Base-by-base conservation (phyloP, 92 coral and sea anemone species). In the Virgularia gustaviana region DNA sequence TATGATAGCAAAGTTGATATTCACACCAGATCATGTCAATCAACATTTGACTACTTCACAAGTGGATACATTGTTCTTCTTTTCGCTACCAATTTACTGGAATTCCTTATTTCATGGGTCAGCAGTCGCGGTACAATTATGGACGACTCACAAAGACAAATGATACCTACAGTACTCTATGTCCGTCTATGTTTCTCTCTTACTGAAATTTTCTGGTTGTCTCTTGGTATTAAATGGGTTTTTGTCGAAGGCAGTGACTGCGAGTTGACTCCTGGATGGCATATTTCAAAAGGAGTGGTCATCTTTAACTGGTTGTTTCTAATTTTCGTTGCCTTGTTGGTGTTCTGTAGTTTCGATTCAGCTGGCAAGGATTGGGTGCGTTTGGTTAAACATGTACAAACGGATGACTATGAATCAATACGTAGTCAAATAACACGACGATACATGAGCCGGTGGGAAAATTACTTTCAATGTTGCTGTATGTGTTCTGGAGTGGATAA, bases 1-100 rank as follows among this genome's bases (percentile, higher is more conserved):
- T 89, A 91, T 47, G 34, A 52, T 9, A 64, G 63, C 11, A 6
- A 81, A 30, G 72, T 36, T 47, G 90, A 82, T 4, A 31, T 57
- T 13, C 86, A 81, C 49, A 25, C 32, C 45, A 16, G 35, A 25
- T 55, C 55, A 39, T 92, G 98, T 74, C 88, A 92, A 82, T 91
- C 88, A 70, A 92, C 98, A 12, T 52, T 92, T 49, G 98, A 92
- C 75, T 92, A 92, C 55, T 92, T 86, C 60, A 80, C 90, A 39
- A 96, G 98, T 33, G 98, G 98, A 0, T 92, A 92, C 60, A 66
- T 92, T 15, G 98, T 91, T 6, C 61, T 92, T 36, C 90, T 92
- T 35, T 92, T 92, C 80, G 98, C 98, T 6, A 86, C 98, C 2
- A 89, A 90, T 73, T 79, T 92, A 43, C 85, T 92, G 88, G 98